Conservation (phyloP, 2,113 vertebrate species). For the Sphaerodactylus townsendi region DNA sequence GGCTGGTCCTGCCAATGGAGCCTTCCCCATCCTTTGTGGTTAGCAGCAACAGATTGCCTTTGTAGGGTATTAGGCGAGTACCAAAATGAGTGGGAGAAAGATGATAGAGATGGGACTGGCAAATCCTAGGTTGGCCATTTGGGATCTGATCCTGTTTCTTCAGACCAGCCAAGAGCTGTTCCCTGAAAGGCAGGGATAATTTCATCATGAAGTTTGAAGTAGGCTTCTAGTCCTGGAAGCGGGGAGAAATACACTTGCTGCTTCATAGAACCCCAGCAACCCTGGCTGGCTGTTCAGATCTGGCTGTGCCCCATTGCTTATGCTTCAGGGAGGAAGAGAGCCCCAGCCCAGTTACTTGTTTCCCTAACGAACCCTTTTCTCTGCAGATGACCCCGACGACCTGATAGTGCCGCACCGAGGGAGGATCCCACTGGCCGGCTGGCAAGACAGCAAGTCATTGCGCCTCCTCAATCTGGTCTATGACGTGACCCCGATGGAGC, state of each 20-base stretch:
- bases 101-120: background rate
- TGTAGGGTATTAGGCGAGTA: background rate
- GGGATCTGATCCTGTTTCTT: background rate
- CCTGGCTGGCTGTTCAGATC: too few species aligned
- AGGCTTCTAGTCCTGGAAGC: too few species aligned
- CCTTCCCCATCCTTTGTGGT: background rate
- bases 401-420: conserved; percentile 86
- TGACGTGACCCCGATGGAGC: conserved; percentile 93
- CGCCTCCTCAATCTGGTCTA: conserved; percentile 95
- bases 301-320: too few species aligned
- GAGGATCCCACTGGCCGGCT: conserved; percentile 82
- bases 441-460: conserved; percentile 82
- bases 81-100: background rate
- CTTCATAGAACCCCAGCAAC: too few species aligned
- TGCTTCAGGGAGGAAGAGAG: background rate
- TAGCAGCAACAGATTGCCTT: background rate
- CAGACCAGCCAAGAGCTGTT: background rate
- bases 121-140: background rate
- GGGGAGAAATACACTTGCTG: too few species aligned
- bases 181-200: too few species aligned
- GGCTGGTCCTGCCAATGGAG: too few species aligned
- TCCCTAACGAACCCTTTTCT: background rate
- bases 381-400: conserved; percentile 93
- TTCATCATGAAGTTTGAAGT: too few species aligned
- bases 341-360: background rate